Evolutionary conservation across 2,888 invertebrate species (phyloP), one percentile per base, ranked within the genome.

Genomic region (Arenicola marina): DNA sequence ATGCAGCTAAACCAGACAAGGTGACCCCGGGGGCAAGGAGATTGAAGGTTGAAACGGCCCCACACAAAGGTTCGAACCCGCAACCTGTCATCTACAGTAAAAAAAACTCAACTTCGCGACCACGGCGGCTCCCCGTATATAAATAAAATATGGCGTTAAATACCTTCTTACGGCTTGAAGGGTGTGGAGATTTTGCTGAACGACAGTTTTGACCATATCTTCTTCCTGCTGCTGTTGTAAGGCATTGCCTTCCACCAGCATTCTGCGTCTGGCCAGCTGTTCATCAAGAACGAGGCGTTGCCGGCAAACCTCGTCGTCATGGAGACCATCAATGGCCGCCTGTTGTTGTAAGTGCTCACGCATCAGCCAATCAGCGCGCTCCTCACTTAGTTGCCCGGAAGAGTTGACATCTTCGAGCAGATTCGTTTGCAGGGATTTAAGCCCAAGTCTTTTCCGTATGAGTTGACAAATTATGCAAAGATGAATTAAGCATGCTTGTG

Each of bases 251-350:
- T 48, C 51, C 18, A 43, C 58, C n/a, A 81, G 71, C n/a, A 75
- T 76, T 61, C 75, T 72, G 45, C 82, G 62, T 34, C 74, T 65
- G 0, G 77, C 77, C 15, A 81, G 66, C 61, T 81, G 81, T 65
- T 82, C 82, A 60, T 81, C 79, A 51, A 82, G 72, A 1, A 68
- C 65, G 74, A 79, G 75, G 28, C 80, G 72, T 67, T 81, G 81
- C 34, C 75, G 65, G 2, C 79, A 77, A 45, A 81, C 77, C 58
- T 81, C 80, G 45, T 81, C 78, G 66, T 81, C 80, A 53, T 77
- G 79, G 56, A 76, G 61, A 34, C 69, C 67, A 51, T 81, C 79
- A 3, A 82, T 61, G 1, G 54, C 21, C 21, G 59, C 32, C 51
- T 68, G 68, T 34, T 69, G 68, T 53, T 67, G 54, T 44, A 33